Evolutionary conservation across 2,113 vertebrate species (phyloP).

Genomic region (Thunnus thynnus): DNA sequence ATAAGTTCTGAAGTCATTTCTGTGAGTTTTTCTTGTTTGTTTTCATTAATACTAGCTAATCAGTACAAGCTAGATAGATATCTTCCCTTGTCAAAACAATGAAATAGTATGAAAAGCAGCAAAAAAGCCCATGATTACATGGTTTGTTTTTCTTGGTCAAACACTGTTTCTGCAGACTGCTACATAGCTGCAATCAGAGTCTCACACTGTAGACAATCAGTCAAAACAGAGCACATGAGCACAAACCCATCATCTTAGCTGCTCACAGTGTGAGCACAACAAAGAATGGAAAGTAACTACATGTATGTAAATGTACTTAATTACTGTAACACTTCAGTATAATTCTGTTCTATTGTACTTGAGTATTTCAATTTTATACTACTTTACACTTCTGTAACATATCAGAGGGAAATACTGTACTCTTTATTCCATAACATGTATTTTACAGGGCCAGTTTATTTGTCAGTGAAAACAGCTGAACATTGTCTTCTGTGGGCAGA

Average conservation of each 20-base stretch:
- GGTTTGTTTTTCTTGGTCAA: conserved; percentile 56
- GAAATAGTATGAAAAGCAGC: conserved; percentile 34
- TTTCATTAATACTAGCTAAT: conserved; percentile 55
- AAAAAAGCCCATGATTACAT: conserved; percentile 51
- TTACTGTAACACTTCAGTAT: neutral
- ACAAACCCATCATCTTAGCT: conserved; percentile 19
- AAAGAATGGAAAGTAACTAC: neutral
- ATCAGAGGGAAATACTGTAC: no score
- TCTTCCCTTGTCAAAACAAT: conserved; percentile 57
- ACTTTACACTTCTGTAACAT: no score
- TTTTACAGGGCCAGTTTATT: no score
- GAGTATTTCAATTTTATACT: no score
- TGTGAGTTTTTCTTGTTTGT: conserved; percentile 30
- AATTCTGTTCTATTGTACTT: neutral
- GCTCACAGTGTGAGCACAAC: conserved; percentile 7
- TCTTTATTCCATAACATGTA: no score
- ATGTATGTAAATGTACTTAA: neutral
- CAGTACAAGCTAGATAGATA: conserved; percentile 17
- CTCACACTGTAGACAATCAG: conserved; percentile 46
- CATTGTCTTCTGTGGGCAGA: no score
- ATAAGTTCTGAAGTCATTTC: conserved; percentile 5
- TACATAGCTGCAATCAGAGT: conserved; percentile 41
- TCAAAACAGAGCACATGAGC: conserved; percentile 46
- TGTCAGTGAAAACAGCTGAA: no score
- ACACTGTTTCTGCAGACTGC: conserved; percentile 14